Base-by-base conservation (phyloP, 2,113 vertebrate species). In the Neoarius graeffei region DNA sequence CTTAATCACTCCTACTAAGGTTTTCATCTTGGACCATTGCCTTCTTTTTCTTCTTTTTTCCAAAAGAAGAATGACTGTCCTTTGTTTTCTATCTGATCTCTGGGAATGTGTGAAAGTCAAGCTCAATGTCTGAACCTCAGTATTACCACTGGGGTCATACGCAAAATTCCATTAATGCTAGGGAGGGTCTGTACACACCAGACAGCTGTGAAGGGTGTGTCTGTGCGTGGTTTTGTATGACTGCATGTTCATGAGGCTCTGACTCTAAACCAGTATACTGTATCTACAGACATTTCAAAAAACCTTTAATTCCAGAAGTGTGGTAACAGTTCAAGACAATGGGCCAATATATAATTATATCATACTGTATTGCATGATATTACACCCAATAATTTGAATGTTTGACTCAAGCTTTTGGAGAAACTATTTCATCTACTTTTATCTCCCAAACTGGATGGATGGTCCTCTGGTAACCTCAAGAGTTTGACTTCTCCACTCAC, bases 151-250 rank as follows among this genome's bases (percentile, higher is more conserved):
- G 23, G 62, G 83, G 50, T 87, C 79, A 87, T 17, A 83, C 15
- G 82, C 76, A 80, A 88, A 90, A 91, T 89, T 91, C 79, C 86
- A 91, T 50, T 83, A 88, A 91, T 89, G 71, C 57, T 62, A 91
- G 79, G 90, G 90, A 91, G 88, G 86, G 86, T 85, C 64, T 2
- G 42, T 50, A 80, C 59, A 90, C 42, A 56, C 77, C 86, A 86
- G 9, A 27, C 48, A 83, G 81, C 79, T 74, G 60, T 85, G 66
- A 60, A 67, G 60, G 59, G 82, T 67, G 81, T 23, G 59, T 86
- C 71, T 79, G 19, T 79, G 69, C 76, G 48, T 74, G 23, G 74
- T 10, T 85, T 30, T 83, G 57, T 87, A 27, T 74, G 57, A 56
- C 77, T 52, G 54, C 27, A 79, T 52, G 27, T 64, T 74, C n/a